Base-by-base conservation (phyloP, 1,140 invertebrate species). In the Bemisia tabaci region DNA sequence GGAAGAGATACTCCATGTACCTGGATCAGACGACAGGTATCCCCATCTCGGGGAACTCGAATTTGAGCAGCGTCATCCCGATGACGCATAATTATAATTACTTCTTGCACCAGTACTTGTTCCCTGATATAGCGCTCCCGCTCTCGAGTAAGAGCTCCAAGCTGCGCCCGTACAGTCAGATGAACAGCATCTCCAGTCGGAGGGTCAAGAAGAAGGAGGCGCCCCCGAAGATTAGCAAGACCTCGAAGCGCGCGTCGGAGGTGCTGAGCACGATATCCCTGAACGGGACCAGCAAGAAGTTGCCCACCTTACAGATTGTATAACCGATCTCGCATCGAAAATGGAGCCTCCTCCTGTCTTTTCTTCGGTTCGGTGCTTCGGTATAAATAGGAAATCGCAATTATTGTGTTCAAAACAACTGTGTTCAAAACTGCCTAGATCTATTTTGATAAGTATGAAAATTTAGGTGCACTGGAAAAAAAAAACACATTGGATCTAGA, bases 1-100 rank as follows among this genome's bases (percentile, higher is more conserved):
- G 92, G 91, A 83, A 85, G 74, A 83, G 87, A 71, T 91, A 91
- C 75, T 83, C 84, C 17, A 83, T 85, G 72, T 88, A 87, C 74
- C 76, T 88, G 68, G 86, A 85, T 87, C 33, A 48, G 17, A 48
- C 33, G 33, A 48, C 33, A 9, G 33, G 33, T 48, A 48, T 48
- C 17, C 33, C 33, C 33, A 48, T 48, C 17, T 48, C 33, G 17
- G 33, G 33, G 5, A 48, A 48, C 17, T 48, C 33, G 5, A 48
- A 48, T 48, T 17, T 48, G 17, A 48, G 33, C 33, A 48, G 33
- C 17, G 33, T 48, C 33, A 48, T 48, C 5, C 33, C 33, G 17
- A 48, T 48, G 33, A 48, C 33, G 17, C 33, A 48, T 17, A 48
- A 48, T 48, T 48, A 48, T 17, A 48, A 48, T 17, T 48, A 48